These are phyloP conservation scores for Strigops habroptila DNA, from an alignment of 2,113 vertebrate species.

Conservation along the genomic window DNA sequence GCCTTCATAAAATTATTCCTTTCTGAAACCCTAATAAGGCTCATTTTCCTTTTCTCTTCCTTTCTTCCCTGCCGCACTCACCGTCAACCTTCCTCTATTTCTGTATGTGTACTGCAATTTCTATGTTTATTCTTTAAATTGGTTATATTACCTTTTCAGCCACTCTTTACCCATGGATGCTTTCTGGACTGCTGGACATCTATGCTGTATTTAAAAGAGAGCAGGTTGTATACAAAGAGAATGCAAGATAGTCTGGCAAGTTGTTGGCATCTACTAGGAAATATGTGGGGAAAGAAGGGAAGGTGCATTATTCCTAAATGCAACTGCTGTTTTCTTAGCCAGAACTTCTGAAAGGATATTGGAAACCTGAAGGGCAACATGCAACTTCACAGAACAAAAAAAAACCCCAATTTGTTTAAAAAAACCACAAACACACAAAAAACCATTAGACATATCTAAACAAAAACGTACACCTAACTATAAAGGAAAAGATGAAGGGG, in stretches of 20 bases:
- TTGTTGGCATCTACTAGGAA: neutral
- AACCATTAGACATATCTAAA: neutral
- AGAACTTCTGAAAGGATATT: neutral
- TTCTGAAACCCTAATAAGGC: neutral
- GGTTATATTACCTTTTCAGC: neutral
- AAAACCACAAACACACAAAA: neutral
- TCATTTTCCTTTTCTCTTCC: neutral
- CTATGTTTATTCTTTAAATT: neutral
- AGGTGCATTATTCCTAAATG: neutral
- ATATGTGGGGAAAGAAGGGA: neutral
- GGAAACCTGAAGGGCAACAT: neutral
- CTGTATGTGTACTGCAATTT: neutral
- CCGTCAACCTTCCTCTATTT: neutral
- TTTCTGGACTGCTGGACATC: neutral
- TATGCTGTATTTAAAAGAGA: neutral
- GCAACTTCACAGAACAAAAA: neutral
- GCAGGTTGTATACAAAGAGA: neutral
- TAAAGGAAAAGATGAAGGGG: neutral
- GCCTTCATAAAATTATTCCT: neutral
- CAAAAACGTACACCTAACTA: neutral
- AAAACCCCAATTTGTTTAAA: neutral
- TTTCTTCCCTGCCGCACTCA: neutral
- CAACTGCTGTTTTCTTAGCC: neutral
- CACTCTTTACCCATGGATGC: neutral
- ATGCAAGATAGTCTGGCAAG: neutral